Percentiles rank a stretch among this genome's conserved stretches.
Conservation (phyloP, 2,113 vertebrate genomes). For the Martes martes region DNA sequence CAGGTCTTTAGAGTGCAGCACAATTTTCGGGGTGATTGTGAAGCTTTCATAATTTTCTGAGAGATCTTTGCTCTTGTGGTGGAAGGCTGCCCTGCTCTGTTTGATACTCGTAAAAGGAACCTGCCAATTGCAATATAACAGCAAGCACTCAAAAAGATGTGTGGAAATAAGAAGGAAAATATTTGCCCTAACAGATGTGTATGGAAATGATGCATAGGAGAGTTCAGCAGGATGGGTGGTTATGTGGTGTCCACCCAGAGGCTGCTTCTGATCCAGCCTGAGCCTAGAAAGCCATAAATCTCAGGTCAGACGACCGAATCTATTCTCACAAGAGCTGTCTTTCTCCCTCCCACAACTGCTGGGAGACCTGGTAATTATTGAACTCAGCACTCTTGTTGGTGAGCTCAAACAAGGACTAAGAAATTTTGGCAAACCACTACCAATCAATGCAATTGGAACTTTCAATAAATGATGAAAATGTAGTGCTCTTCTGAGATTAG, state of each 20-base stretch:
- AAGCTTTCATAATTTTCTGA: not conserved
- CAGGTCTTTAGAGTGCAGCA: not conserved
- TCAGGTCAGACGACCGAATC: not conserved
- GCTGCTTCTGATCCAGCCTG: not conserved
- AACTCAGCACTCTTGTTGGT: not conserved
- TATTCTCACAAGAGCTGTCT: not conserved
- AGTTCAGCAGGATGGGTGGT: not conserved
- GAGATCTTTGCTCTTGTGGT: not conserved
- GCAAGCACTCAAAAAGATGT: not conserved
- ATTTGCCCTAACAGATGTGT: not conserved
- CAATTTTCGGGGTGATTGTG: not conserved
- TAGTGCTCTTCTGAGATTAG: not conserved
- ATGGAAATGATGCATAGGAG: not conserved
- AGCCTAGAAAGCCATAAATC: not conserved
- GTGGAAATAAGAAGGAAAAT: not conserved
- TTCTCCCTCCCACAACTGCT: not conserved
- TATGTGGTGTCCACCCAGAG: fast-evolving
- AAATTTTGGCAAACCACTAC: not conserved
- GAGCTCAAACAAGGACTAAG: not conserved
- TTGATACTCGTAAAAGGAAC: not conserved
- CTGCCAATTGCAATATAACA: not conserved
- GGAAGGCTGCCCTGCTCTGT: not conserved
- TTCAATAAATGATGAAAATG: not conserved
- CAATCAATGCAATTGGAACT: not conserved
- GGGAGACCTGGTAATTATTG: not conserved